Evolutionary conservation across 2,797 vertebrate species (phyloP).

Genomic region (Chromobotia macracanthus): DNA sequence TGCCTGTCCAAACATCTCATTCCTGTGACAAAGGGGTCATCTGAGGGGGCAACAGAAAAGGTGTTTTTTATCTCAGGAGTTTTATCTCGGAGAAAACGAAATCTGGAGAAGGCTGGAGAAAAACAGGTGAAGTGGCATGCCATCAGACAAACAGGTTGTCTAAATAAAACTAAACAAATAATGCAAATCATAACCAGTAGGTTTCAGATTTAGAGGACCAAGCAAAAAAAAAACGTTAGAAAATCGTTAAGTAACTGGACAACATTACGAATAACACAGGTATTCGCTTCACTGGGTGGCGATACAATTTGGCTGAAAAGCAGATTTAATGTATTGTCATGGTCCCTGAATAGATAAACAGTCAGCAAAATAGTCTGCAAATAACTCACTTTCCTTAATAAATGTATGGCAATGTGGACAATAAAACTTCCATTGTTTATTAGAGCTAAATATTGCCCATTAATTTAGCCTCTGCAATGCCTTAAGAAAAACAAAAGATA

Average conservation of each 20-base stretch:
- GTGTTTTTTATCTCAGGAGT: not conserved
- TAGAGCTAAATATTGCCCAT: not conserved
- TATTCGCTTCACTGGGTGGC: no score
- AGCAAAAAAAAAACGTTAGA: no score
- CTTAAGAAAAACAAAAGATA: not conserved
- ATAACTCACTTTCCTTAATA: not conserved
- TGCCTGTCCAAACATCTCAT: slow-evolving; percentile 61
- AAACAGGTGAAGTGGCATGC: not conserved
- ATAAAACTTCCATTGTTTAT: not conserved
- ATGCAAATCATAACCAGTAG: not conserved
- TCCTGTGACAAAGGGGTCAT: slow-evolving; percentile 56
- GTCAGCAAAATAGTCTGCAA: not conserved
- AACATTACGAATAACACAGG: no score
- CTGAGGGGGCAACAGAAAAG: slow-evolving; percentile 56
- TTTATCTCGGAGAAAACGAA: slow-evolving; percentile 48
- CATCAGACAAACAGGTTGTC: slow-evolving; percentile 8
- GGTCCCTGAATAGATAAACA: not conserved
- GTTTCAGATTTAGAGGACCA: not conserved
- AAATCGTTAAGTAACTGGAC: no score
- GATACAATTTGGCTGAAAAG: not conserved
- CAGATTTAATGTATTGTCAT: not conserved
- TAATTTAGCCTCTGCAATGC: not conserved
- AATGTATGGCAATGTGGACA: not conserved
- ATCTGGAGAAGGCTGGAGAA: not conserved
- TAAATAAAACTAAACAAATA: not conserved